phyloP scores from a whole-genome alignment of 2,888 invertebrate species.

The Tortrix viridana region DNA sequence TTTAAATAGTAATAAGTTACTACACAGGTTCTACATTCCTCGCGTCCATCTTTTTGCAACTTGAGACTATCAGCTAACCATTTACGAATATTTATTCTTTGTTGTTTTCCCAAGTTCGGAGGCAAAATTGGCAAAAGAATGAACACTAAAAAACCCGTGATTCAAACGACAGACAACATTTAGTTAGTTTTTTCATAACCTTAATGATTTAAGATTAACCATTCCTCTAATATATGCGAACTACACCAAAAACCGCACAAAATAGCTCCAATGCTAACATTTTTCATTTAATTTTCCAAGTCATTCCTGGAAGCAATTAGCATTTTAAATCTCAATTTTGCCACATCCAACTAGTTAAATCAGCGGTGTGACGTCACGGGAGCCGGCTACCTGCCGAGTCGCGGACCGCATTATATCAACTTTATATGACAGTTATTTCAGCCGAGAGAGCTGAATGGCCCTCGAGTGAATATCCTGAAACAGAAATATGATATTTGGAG shows the following conservation, averaged over 20 bases:
- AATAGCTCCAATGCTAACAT: slow-evolving; percentile 1
- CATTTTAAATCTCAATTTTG: slow-evolving; percentile 30
- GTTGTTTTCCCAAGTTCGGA: no score
- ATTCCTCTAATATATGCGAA: neutral
- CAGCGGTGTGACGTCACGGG: slow-evolving; percentile 27
- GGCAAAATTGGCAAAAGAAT: no score
- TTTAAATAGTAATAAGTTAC: no score
- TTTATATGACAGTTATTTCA: slow-evolving; percentile 39
- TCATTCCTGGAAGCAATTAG: slow-evolving; percentile 15
- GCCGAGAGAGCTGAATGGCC: slow-evolving; percentile 33
- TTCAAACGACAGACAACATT: no score
- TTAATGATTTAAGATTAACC: neutral
- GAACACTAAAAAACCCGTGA: no score
- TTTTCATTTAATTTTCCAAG: no score
- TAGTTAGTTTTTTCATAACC: no score
- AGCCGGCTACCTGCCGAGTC: slow-evolving; percentile 31
- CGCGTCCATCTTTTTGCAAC: no score
- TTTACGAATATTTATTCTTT: no score
- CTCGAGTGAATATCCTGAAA: slow-evolving; percentile 38
- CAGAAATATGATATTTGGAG: slow-evolving; percentile 37
- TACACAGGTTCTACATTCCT: no score
- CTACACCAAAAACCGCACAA: neutral
- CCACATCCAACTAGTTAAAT: slow-evolving; percentile 34
- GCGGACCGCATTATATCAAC: slow-evolving; percentile 38
- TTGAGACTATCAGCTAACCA: no score